Evolutionary conservation across 1,140 invertebrate genomes (phyloP).

Genomic region (Drosophila paulistorum): DNA sequence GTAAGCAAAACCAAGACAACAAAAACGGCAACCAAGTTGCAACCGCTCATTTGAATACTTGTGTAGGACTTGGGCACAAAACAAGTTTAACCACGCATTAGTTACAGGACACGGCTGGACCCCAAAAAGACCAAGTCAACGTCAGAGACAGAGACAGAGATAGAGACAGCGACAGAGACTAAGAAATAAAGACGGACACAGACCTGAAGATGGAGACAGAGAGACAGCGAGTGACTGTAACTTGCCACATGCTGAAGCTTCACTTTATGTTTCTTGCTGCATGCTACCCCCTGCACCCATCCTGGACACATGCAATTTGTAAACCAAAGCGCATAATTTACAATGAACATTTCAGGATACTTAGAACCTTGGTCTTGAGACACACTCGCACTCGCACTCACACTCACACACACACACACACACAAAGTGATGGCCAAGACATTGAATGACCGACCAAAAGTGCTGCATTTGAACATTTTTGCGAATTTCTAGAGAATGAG

Average conservation of each 20-base stretch:
- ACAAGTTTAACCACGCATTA: constrained; percentile 79
- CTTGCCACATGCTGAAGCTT: constrained; percentile 59
- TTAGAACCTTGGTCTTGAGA: constrained; percentile 28
- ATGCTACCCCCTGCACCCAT: background rate
- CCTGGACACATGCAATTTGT: constrained; percentile 73
- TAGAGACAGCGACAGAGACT: background rate
- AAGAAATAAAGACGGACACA: background rate
- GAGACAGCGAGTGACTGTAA: constrained; percentile 31
- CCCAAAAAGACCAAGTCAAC: constrained; percentile 3
- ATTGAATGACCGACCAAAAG: constrained; percentile 14
- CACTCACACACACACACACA: constrained; percentile 4
- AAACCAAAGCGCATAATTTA: constrained; percentile 81
- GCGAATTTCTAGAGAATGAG: background rate
- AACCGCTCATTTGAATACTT: constrained; percentile 74
- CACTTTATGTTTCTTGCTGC: constrained; percentile 33
- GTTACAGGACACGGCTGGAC: constrained; percentile 41
- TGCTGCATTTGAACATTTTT: constrained; percentile 18
- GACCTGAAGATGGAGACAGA: background rate
- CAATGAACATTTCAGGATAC: constrained; percentile 55
- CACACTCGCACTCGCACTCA: constrained; percentile 3
- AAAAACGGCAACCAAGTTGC: constrained; percentile 59
- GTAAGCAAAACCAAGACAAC: constrained; percentile 30
- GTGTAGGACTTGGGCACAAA: constrained; percentile 38
- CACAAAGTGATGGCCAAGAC: constrained; percentile 17
- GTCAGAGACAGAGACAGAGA: background rate